Evolutionary conservation across 2,113 vertebrate species (phyloP).

Genomic region (Elanus axillaris): DNA sequence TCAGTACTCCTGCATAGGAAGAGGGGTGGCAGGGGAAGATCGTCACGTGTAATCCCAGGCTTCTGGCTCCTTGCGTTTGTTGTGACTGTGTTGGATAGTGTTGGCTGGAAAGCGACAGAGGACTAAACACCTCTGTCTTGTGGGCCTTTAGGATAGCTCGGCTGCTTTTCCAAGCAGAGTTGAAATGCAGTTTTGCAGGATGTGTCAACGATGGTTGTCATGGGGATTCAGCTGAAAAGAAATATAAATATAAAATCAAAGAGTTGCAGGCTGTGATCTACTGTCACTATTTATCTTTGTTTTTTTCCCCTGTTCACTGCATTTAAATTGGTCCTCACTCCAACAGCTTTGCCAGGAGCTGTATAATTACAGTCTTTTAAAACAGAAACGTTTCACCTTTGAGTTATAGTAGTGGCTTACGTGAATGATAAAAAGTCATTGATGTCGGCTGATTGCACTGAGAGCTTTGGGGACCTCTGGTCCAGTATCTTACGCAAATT

Average conservation of each 20-base stretch:
- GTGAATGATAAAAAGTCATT: neutral
- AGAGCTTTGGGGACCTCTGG: neutral
- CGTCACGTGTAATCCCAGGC: neutral
- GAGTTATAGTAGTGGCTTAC: neutral
- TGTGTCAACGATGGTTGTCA: conserved; percentile 5
- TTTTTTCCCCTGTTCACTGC: neutral
- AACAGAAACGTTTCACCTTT: neutral
- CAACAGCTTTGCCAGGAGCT: neutral
- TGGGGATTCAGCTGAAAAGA: conserved; percentile 39
- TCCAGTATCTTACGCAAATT: neutral
- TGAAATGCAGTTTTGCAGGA: neutral
- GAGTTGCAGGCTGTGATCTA: neutral
- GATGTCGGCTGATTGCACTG: neutral
- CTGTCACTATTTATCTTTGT: conserved; percentile 15
- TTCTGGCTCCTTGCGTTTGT: neutral
- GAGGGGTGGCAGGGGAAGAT: neutral
- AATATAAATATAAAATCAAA: conserved; percentile 38
- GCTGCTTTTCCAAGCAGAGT: neutral
- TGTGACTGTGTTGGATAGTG: neutral
- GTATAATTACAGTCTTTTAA: neutral
- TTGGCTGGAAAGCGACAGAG: neutral
- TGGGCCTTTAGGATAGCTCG: neutral
- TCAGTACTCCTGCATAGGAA: neutral
- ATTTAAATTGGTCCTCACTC: neutral
- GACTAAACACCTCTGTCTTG: neutral